phyloP scores from a whole-genome alignment of 2,113 vertebrate species.

The Austrofundulus limnaeus region DNA sequence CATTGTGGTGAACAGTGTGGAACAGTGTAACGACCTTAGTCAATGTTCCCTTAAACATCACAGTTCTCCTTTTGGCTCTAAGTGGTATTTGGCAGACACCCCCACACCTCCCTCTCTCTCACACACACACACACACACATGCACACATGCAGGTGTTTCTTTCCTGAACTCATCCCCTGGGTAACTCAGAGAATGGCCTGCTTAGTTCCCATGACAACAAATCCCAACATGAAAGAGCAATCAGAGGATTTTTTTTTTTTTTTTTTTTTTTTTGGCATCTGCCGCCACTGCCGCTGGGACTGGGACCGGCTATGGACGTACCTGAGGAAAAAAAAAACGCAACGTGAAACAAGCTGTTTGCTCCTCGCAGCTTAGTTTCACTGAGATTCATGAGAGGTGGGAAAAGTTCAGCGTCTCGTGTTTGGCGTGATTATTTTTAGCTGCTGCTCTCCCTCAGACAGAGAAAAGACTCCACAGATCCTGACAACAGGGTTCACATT shows the following conservation, averaged over 20 bases:
- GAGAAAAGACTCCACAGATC: background rate
- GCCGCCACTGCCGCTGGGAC: background rate
- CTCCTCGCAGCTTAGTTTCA: slow-evolving; percentile 7
- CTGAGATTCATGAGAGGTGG: slow-evolving; percentile 3
- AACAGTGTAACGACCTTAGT: too few relatives aligned
- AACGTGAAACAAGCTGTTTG: slow-evolving; percentile 1
- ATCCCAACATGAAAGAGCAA: slow-evolving; percentile 50
- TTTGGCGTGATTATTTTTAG: slow-evolving; percentile 9
- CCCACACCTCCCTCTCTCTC: too few relatives aligned
- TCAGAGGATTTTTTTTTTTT: slow-evolving; percentile 35
- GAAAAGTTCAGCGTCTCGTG: background rate
- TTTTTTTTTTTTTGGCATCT: too few relatives aligned
- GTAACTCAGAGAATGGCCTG: slow-evolving; percentile 31
- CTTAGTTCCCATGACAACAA: slow-evolving; percentile 67
- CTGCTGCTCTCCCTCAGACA: background rate
- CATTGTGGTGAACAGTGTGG: too few relatives aligned
- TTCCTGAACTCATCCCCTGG: slow-evolving; percentile 22
- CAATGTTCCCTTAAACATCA: too few relatives aligned
- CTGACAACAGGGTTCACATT: background rate
- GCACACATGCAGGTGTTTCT: slow-evolving; percentile 7
- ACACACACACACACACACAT: too few relatives aligned
- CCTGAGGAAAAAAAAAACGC: slow-evolving; percentile 5
- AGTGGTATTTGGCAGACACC: background rate
- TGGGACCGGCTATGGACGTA: background rate
- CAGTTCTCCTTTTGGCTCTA: too few relatives aligned